Evolutionary conservation across 1,140 invertebrate species (phyloP).

Genomic region (Drosophila fuyamai): DNA sequence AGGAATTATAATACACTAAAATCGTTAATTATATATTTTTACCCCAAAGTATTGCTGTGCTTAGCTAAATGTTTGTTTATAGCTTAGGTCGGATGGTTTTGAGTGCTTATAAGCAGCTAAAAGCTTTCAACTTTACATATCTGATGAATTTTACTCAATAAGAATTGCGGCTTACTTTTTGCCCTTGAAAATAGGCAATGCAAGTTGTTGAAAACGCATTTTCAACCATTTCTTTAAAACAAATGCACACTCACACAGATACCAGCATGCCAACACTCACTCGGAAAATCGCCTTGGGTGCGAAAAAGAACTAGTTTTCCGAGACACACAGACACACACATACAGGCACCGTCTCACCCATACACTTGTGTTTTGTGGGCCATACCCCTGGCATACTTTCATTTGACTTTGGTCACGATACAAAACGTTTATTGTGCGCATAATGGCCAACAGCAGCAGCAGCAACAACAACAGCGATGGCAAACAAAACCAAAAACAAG

Average conservation of each 20-base stretch:
- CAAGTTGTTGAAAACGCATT: slow-evolving; percentile 43
- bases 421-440: slow-evolving; percentile 79
- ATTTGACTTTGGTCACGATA: slow-evolving; percentile 83
- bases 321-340: slow-evolving; percentile 11
- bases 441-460: slow-evolving; percentile 55
- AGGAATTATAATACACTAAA: not conserved
- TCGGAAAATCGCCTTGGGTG: slow-evolving; percentile 47
- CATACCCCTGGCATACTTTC: slow-evolving; percentile 80
- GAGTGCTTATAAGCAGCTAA: slow-evolving; percentile 26
- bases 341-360: not conserved
- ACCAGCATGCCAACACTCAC: slow-evolving; percentile 26
- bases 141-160: slow-evolving; percentile 18
- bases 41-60: not conserved
- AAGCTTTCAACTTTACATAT: slow-evolving; percentile 29
- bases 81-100: not conserved
- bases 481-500: slow-evolving; percentile 45
- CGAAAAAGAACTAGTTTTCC: slow-evolving; percentile 35
- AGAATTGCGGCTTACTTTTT: slow-evolving; percentile 5
- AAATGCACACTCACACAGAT: slow-evolving; percentile 33
- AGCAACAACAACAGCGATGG: slow-evolving; percentile 28
- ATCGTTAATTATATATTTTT: not conserved
- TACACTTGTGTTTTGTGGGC: slow-evolving; percentile 57
- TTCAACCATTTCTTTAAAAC: slow-evolving; percentile 38
- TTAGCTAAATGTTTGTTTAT: slow-evolving; percentile 1
- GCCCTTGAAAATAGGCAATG: slow-evolving; percentile 57